phyloP scores from a whole-genome alignment of 2,797 vertebrate genomes.

The Poeciliopsis gracilis region DNA sequence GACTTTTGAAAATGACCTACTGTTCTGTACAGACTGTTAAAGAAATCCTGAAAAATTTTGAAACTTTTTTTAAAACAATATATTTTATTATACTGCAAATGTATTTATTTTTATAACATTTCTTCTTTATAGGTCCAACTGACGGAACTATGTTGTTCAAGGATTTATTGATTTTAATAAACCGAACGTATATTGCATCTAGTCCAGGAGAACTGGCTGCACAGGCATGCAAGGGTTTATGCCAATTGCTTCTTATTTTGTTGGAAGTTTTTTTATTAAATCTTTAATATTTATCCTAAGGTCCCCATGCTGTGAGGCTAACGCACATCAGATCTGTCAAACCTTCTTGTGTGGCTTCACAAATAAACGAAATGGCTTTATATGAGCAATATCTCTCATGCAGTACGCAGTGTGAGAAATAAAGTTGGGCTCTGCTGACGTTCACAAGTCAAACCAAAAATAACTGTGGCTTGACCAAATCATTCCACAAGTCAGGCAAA shows the following conservation, averaged over 20 bases:
- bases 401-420: conserved; percentile 25
- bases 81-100: neutral
- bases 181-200: neutral
- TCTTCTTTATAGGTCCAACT: neutral
- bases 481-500: conserved; percentile 36
- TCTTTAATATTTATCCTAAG: conserved; percentile 14
- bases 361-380: conserved; percentile 24
- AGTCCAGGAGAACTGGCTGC: neutral
- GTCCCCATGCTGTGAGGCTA: conserved; percentile 1
- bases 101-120: neutral
- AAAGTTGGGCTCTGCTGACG: conserved; percentile 46
- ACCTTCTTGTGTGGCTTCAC: neutral
- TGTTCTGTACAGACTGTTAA: neutral
- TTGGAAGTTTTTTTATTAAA: neutral
- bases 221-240: neutral
- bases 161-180: neutral
- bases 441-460: conserved; percentile 59
- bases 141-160: neutral
- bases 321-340: conserved; percentile 16
- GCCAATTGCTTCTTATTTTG: neutral
- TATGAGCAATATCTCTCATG: conserved; percentile 27
- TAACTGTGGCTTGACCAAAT: conserved; percentile 58
- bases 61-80: neutral
- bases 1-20: neutral
- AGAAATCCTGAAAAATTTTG: neutral